Base-by-base conservation (phyloP, 2,888 invertebrate species). In the Tiliacea citrago region DNA sequence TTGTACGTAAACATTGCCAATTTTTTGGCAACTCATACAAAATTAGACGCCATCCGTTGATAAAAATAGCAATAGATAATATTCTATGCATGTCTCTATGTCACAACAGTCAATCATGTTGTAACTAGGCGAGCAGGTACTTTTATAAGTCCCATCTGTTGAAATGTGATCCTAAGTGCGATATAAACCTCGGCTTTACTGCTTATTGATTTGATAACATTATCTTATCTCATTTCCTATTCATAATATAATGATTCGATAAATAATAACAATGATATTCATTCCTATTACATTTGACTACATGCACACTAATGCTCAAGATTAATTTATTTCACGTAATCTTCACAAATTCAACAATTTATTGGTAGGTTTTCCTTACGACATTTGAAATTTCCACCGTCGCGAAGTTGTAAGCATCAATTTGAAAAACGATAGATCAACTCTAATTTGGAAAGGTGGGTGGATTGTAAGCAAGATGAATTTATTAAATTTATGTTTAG, bases 1-100 rank as follows among this genome's bases (percentile, higher is more conserved):
- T 63, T 45, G 21, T 65, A 60, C 5, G 51, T 68, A 66, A 75
- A 51, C 57, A 58, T 81, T 76, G 53, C 4, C 16, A 42, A n/a
- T 51, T 58, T 79, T 62, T 82, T 81, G 73, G 66, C 78, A 73
- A 58, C 68, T 39, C 39, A 45, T 49, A 58, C 68, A 66, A 57
- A 58, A 66, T 69, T 35, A 58, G 35, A 55, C 10, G 68, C 58
- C n/a, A n/a, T n/a, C n/a, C 68, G 66, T 75, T 67, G 53, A 24
- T 47, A 61, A 60, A 72, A 72, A 72, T 70, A 76, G 70, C 24
- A 57, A 55, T 51, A 53, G 51, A 67, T 55, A 51, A 53, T 58
- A 58, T 68, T 74, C 39, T 18, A 29, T 65, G 5, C 21, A 51
- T 42, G 24, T 58, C 13, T 78, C 29, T 51, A 57, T 63, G 53